phyloP scores from a whole-genome alignment of 2,797 vertebrate species.

The Lagodon rhomboides region DNA sequence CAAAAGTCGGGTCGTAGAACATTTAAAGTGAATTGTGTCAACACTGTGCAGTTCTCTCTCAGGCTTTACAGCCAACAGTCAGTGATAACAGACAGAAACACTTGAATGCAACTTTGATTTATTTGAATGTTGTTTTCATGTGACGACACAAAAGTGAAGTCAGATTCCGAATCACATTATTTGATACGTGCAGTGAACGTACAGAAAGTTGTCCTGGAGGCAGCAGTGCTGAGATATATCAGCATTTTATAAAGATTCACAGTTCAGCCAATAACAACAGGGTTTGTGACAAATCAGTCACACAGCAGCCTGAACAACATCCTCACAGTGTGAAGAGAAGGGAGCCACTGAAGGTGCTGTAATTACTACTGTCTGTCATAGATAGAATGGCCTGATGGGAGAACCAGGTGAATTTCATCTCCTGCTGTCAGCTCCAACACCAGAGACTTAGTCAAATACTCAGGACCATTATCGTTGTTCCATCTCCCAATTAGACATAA shows the following conservation, averaged over 20 bases:
- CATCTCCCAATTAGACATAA: not conserved
- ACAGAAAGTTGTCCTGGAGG: not conserved
- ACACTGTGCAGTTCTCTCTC: not conserved
- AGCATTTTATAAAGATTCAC: not conserved
- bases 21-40: not conserved
- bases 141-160: not conserved
- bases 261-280: not conserved
- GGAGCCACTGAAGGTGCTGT: slow-evolving; percentile 28
- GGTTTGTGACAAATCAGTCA: not conserved
- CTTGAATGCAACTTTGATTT: not conserved
- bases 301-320: not conserved
- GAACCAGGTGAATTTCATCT: slow-evolving; percentile 15
- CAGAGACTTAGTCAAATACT: slow-evolving; percentile 18
- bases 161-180: not conserved
- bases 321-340: slow-evolving; percentile 11
- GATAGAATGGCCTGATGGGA: not conserved
- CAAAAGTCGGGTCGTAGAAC: slow-evolving; percentile 17
- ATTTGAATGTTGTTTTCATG: not conserved
- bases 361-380: not conserved
- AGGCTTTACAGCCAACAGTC: too few species aligned
- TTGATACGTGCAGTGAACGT: not conserved
- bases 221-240: not conserved
- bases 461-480: fast-evolving
- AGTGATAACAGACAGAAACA: not conserved
- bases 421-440: slow-evolving; percentile 25